Percentiles rank a stretch among this genome's conserved stretches.
These are phyloP conservation scores for Pelecanus crispus DNA, from an alignment of 2,113 vertebrate species.

Conservation along the genomic window DNA sequence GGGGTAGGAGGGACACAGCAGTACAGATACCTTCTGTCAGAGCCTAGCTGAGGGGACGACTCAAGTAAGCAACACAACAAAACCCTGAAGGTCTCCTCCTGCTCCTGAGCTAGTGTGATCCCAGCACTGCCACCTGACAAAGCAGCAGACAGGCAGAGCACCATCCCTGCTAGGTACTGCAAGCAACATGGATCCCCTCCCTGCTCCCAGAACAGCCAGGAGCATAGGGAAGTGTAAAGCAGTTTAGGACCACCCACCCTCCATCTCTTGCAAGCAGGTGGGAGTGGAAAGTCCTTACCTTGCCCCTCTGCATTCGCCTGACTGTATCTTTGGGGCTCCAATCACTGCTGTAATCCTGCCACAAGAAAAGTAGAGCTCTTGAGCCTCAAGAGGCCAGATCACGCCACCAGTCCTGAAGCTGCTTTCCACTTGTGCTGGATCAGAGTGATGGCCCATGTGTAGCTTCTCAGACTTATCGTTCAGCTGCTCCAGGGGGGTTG, in stretches of 20 bases:
- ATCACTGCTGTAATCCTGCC: conserved; percentile 85
- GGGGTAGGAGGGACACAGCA: not conserved
- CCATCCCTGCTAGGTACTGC: not conserved
- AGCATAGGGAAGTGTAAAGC: not conserved
- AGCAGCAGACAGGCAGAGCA: not conserved
- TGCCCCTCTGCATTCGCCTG: conserved; percentile 85
- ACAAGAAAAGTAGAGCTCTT: not conserved
- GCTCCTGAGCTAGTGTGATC: not conserved
- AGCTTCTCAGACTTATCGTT: not conserved
- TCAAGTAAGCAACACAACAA: not conserved
- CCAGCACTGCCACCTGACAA: not conserved
- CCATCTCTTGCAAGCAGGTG: not conserved
- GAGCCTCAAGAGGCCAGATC: not conserved
- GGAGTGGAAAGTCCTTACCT: conserved; percentile 73
- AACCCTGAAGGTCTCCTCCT: not conserved
- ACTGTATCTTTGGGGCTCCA: conserved; percentile 87
- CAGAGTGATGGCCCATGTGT: not conserved
- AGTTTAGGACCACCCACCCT: not conserved
- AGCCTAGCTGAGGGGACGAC: not conserved
- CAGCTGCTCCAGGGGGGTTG: not conserved
- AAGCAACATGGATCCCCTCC: not conserved
- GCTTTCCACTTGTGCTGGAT: not conserved
- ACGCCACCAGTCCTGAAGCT: not conserved
- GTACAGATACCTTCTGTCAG: not conserved
- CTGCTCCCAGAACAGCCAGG: not conserved